Conservation (phyloP, 1,140 invertebrate species). For the Brachionus calyciflorus region DNA sequence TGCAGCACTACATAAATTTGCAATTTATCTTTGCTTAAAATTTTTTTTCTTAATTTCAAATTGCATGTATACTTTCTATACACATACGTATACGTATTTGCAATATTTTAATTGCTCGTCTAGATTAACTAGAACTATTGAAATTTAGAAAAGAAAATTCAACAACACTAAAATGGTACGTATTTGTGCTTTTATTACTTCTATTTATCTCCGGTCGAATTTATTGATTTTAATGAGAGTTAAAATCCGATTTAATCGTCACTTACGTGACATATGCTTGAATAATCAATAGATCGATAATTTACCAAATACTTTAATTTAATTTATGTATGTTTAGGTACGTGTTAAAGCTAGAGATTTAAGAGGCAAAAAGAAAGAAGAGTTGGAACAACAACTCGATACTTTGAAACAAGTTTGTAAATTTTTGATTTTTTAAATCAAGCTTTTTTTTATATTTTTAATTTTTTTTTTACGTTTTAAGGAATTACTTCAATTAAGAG, state of each 20-base stretch:
- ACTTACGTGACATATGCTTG: not conserved
- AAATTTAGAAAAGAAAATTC: conserved; percentile 37
- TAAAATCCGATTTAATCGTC: conserved; percentile 31
- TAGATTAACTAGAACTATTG: conserved; percentile 38
- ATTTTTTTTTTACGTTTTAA: not conserved
- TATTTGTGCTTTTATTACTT: conserved; percentile 37
- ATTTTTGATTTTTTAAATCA: not conserved
- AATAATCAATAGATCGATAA: not conserved
- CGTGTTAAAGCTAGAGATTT: conserved; percentile 45
- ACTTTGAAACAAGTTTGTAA: conserved; percentile 45
- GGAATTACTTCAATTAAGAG: conserved; percentile 39
- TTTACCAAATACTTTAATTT: not conserved
- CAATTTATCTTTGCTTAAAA: conserved; percentile 17
- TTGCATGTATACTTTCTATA: not conserved
- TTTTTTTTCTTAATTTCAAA: not conserved
- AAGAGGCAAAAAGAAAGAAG: conserved; percentile 44
- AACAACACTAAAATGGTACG: conserved; percentile 41
- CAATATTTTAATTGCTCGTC: conserved; percentile 7
- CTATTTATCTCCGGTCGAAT: not conserved
- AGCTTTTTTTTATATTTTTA: not conserved
- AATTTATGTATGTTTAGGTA: conserved; percentile 18
- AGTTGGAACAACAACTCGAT: conserved; percentile 44
- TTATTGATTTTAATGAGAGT: not conserved
- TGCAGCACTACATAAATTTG: conserved; percentile 9
- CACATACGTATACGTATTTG: not conserved